Evolutionary conservation across 2,797 vertebrate genomes (phyloP).

Genomic region (Gymnoscopelus braueri): DNA sequence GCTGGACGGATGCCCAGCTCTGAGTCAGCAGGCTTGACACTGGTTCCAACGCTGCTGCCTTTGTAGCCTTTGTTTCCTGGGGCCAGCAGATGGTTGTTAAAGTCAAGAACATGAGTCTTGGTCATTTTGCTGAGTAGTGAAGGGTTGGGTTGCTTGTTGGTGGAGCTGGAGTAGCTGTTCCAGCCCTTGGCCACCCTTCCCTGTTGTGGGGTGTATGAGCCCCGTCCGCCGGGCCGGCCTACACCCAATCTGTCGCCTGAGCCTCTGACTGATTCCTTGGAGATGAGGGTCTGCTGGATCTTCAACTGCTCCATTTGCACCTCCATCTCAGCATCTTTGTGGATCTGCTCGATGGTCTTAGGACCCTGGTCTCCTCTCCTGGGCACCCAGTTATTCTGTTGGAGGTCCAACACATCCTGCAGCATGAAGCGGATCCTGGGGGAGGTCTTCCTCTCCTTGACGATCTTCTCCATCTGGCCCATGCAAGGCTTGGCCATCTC

Average conservation of each 20-base stretch:
- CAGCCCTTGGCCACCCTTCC: slow-evolving; percentile 87
- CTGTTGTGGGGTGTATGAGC: slow-evolving; percentile 63
- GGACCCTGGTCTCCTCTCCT: slow-evolving; percentile 95
- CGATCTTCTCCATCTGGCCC: slow-evolving; percentile 99
- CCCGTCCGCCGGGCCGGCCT: slow-evolving; percentile 77
- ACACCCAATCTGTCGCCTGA: no score
- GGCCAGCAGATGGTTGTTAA: slow-evolving; percentile 94
- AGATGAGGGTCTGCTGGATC: slow-evolving; percentile 92
- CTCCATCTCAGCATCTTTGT: slow-evolving; percentile 95
- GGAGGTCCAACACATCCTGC: slow-evolving; percentile 94
- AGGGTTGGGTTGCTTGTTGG: slow-evolving; percentile 78
- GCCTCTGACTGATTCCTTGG: slow-evolving; percentile 19
- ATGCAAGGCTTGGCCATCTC: slow-evolving; percentile 96
- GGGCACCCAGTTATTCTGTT: slow-evolving; percentile 95
- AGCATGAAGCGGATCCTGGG: slow-evolving; percentile 98
- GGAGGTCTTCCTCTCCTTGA: slow-evolving; percentile 95
- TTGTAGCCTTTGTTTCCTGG: slow-evolving; percentile 96
- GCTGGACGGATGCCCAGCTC: slow-evolving; percentile 84
- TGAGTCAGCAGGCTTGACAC: slow-evolving; percentile 85
- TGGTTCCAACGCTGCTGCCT: slow-evolving; percentile 93
- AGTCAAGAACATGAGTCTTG: slow-evolving; percentile 94
- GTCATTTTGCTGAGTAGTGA: slow-evolving; percentile 84
- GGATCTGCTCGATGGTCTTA: slow-evolving; percentile 98
- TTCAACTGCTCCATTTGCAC: slow-evolving; percentile 95
- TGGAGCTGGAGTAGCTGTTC: slow-evolving; percentile 97